A percentile compares a stretch with the other conserved stretches of the same genome.
Conservation (phyloP, 2,113 vertebrate species). For the Oreochromis spilurus region DNA sequence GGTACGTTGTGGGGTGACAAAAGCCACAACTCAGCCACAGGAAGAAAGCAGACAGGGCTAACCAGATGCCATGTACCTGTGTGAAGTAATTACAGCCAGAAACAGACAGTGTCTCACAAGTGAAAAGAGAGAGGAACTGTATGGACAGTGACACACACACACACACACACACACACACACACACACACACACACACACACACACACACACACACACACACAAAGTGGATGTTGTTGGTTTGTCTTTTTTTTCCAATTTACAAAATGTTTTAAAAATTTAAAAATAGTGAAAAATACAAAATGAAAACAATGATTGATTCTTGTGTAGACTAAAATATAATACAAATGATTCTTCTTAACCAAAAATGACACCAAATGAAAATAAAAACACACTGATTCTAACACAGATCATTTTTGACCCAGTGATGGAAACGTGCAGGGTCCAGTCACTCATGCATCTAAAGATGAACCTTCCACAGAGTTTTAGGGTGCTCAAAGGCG, state of each 20-base stretch:
- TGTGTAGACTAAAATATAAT: background rate
- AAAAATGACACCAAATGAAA: background rate
- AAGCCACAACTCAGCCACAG: background rate
- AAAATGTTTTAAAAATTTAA: background rate
- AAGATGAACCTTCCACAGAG: background rate
- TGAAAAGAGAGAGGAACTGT: background rate
- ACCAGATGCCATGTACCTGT: background rate
- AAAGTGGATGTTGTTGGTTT: background rate
- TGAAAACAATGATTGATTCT: background rate
- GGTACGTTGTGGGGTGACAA: background rate
- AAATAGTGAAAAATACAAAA: background rate
- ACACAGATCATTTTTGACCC: background rate
- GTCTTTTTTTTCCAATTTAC: background rate
- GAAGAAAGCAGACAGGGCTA: background rate
- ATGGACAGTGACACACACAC: background rate
- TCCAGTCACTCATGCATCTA: background rate
- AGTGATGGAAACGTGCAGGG: background rate
- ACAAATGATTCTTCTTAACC: background rate
- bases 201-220: background rate
- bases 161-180: background rate
- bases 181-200: background rate
- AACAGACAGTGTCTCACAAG: background rate
- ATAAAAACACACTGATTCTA: background rate
- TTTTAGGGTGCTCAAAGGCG: background rate
- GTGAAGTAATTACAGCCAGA: background rate